phyloP scores from a whole-genome alignment of 2,113 vertebrate species.

The Xyliphius kryptos region DNA sequence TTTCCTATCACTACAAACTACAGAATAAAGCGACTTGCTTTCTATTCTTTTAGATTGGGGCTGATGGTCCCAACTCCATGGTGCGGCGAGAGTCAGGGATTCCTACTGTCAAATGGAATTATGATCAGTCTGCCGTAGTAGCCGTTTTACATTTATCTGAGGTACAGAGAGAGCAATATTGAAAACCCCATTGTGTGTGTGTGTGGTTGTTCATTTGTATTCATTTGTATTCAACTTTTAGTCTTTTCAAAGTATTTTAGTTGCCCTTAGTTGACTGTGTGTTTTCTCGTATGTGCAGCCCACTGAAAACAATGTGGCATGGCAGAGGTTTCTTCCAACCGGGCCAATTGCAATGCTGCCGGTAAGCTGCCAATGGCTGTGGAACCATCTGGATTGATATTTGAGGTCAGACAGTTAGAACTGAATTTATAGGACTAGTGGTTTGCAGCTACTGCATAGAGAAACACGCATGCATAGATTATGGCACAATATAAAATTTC shows the following conservation, averaged over 20 bases:
- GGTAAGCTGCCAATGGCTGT: conserved; percentile 61
- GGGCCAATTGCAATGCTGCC: conserved; percentile 93
- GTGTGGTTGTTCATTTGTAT: conserved; percentile 6
- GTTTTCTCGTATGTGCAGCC: conserved; percentile 59
- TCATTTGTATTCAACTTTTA: conserved; percentile 10
- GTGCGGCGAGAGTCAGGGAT: conserved; percentile 79
- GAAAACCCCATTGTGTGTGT: conserved; percentile 6
- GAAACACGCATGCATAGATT: conserved; percentile 8
- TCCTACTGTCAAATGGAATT: conserved; percentile 79
- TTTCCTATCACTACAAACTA: too few species aligned
- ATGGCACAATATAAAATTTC: too few species aligned
- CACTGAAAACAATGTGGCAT: conserved; percentile 93
- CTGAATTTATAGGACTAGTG: conserved; percentile 2
- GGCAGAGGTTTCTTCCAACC: conserved; percentile 94
- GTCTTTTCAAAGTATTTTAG: conserved; percentile 3
- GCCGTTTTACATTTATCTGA: conserved; percentile 90
- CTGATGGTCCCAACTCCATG: conserved; percentile 86
- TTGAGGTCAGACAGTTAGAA: conserved; percentile 17
- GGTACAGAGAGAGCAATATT: conserved; percentile 51
- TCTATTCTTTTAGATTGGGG: conserved; percentile 74
- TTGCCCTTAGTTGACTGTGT: conserved; percentile 28
- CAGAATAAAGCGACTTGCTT: too few species aligned
- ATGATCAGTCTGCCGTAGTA: conserved; percentile 92
- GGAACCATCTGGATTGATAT: conserved; percentile 4
- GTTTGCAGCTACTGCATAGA: conserved; percentile 17